Conservation (phyloP, 2,797 vertebrate species). For the Harpagifer antarcticus region DNA sequence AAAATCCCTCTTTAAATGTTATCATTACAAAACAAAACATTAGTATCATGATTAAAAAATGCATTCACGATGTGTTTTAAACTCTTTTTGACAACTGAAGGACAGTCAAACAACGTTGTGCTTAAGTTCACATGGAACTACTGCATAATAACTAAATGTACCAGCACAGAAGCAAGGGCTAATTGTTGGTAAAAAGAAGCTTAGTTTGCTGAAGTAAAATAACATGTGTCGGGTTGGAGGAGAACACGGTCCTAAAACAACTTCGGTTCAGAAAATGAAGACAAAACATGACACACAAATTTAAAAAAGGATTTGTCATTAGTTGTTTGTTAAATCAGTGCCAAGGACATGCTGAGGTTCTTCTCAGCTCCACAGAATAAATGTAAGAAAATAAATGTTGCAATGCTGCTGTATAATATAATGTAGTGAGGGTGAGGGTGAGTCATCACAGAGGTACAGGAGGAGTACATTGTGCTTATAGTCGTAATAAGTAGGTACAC, state of each 20-base stretch:
- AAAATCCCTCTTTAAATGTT: no score
- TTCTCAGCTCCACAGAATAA: background rate
- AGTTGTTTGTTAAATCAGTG: background rate
- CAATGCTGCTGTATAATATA: no score
- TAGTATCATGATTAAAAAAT: no score
- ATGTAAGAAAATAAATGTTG: background rate
- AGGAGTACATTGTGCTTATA: background rate
- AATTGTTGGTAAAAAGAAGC: background rate
- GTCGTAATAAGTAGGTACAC: background rate
- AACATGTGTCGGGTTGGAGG: no score
- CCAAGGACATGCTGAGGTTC: background rate
- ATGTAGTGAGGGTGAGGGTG: background rate
- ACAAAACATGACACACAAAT: background rate
- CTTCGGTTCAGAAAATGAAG: background rate
- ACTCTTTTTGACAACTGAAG: background rate
- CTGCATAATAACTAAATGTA: background rate
- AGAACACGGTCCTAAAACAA: no score
- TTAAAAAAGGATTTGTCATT: background rate
- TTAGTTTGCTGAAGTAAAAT: background rate
- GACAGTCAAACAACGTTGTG: background rate
- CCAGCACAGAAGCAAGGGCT: background rate
- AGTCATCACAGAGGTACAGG: background rate
- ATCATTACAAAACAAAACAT: no score
- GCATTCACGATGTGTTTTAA: no score
- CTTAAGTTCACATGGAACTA: background rate